Evolutionary conservation across 2,797 vertebrate species (phyloP).

Genomic region (Nannoperca australis): DNA sequence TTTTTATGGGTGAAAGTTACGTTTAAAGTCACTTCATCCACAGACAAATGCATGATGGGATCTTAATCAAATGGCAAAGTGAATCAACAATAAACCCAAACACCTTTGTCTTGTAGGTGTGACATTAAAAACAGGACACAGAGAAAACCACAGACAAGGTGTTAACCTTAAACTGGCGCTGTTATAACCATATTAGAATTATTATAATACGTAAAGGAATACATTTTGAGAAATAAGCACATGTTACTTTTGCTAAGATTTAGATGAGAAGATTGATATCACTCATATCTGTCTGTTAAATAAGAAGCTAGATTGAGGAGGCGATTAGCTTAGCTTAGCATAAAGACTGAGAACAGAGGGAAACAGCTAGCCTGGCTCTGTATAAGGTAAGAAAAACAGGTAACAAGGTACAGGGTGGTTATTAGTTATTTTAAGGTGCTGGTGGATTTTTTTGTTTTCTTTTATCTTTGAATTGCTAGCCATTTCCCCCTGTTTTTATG

Average conservation of each 20-base stretch:
- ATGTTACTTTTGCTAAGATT: no score
- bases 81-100: not conserved
- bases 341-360: not conserved
- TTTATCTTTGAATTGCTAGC: not conserved
- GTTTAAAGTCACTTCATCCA: slow-evolving; percentile 1
- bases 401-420: not conserved
- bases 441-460: not conserved
- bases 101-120: not conserved
- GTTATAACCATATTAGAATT: no score
- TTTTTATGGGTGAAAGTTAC: not conserved
- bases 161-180: not conserved
- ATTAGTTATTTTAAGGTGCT: not conserved
- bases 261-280: not conserved
- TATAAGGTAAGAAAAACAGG: not conserved
- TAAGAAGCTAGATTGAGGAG: not conserved
- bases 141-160: not conserved
- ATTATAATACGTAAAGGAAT: not conserved
- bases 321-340: not conserved
- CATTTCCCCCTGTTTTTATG: not conserved
- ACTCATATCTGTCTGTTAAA: not conserved
- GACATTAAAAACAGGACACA: not conserved
- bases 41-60: not conserved
- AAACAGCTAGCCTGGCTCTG: not conserved
- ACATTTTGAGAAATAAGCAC: not conserved
- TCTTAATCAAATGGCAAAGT: not conserved